phyloP scores from a whole-genome alignment of 2,888 invertebrate genomes.

The Aricia artaxerxes region DNA sequence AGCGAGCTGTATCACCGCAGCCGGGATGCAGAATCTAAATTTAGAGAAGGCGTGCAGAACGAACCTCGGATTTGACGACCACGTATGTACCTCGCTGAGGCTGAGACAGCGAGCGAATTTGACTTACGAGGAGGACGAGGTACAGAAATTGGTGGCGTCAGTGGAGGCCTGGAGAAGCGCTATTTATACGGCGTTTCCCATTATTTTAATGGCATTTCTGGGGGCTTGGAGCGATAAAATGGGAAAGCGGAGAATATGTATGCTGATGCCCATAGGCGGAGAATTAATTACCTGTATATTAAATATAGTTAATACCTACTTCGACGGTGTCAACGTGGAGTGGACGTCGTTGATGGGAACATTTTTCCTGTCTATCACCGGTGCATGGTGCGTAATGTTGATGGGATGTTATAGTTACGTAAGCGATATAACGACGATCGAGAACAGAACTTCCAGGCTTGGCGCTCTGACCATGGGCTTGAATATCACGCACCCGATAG shows the following conservation, averaged over 20 bases:
- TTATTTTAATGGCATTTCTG: conserved; percentile 62
- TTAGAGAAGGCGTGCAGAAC: conserved; percentile 92
- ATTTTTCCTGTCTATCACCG: background rate
- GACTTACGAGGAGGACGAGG: conserved; percentile 82
- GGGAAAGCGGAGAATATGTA: conserved; percentile 49
- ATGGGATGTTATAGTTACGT: conserved; percentile 10
- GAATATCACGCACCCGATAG: background rate
- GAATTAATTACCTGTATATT: conserved; percentile 18
- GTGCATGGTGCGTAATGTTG: background rate
- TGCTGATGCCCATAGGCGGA: conserved; percentile 26
- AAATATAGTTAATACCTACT: conserved; percentile 20
- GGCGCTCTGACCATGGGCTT: background rate
- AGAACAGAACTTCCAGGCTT: conserved; percentile 17
- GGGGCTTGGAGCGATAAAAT: conserved; percentile 83
- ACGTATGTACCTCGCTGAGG: conserved; percentile 86
- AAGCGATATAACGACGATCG: conserved; percentile 24
- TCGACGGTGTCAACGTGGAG: conserved; percentile 9
- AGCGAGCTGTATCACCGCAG: conserved; percentile 82
- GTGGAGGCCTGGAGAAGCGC: conserved; percentile 79
- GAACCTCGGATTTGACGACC: conserved; percentile 84
- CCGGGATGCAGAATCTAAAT: conserved; percentile 90
- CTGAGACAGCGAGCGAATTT: conserved; percentile 84
- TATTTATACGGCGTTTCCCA: conserved; percentile 62
- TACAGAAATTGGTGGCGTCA: conserved; percentile 78
- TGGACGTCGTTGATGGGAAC: conserved; percentile 20